phyloP scores from a whole-genome alignment of 1,140 invertebrate species.

The Saccostrea cuccullata region DNA sequence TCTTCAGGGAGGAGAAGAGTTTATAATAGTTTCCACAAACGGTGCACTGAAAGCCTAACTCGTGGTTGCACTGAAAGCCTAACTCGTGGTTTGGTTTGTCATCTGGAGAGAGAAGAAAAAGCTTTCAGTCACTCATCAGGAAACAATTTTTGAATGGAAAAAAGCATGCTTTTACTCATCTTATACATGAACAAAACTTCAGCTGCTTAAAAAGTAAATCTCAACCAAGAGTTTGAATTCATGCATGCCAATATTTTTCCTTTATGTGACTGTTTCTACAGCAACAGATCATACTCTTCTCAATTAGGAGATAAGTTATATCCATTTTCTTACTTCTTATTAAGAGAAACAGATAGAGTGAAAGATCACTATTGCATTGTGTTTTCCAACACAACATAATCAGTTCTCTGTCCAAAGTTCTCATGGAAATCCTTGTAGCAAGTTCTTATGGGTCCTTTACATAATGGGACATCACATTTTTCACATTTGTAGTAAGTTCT shows the following conservation, averaged over 20 bases:
- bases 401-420: conserved; percentile 6
- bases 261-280: neutral
- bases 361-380: neutral
- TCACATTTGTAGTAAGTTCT: conserved; percentile 49
- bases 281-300: neutral
- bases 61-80: conserved; percentile 30
- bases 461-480: conserved; percentile 47
- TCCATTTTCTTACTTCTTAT: neutral
- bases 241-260: conserved; percentile 5
- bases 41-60: conserved; percentile 21
- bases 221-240: conserved; percentile 8
- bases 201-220: neutral
- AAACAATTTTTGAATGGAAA: conserved; percentile 31
- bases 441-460: conserved; percentile 36
- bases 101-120: conserved; percentile 31
- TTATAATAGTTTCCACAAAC: conserved; percentile 38
- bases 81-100: conserved; percentile 7
- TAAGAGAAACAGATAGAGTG: neutral
- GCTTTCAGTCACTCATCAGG: conserved; percentile 34
- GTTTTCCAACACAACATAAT: conserved; percentile 34
- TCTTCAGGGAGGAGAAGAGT: conserved; percentile 30
- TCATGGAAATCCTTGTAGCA: conserved; percentile 45
- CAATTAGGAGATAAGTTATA: neutral
- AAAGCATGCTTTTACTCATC: neutral
- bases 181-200: conserved; percentile 3